A percentile compares a stretch with the other conserved stretches of the same genome.
Conservation (phyloP, 1,140 invertebrate genomes). For the Schmidtea mediterranea region DNA sequence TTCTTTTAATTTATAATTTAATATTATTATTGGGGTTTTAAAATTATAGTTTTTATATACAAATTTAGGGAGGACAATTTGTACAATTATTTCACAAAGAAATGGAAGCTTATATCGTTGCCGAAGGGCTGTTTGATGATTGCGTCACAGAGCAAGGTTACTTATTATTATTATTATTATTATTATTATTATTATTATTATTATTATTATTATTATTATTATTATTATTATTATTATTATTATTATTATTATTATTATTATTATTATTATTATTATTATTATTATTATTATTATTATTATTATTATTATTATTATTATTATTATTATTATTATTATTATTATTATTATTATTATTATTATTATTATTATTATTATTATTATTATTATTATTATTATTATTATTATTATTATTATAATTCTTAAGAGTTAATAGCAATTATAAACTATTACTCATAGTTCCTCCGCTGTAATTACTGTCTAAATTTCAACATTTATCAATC, state of each 20-base stretch:
- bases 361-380: too few species aligned
- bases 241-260: neutral
- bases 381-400: neutral
- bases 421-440: too few species aligned
- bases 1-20: too few species aligned
- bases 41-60: neutral
- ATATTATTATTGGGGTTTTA: neutral
- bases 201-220: too few species aligned
- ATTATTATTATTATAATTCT: neutral
- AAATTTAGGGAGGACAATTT: slow-evolving; percentile 7
- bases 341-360: too few species aligned
- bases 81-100: slow-evolving; percentile 9
- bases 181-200: too few species aligned
- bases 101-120: slow-evolving; percentile 8
- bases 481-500: too few species aligned
- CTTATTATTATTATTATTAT: neutral
- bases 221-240: neutral
- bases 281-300: too few species aligned
- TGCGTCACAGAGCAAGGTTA: slow-evolving; percentile 8
- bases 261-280: too few species aligned
- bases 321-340: neutral
- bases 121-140: slow-evolving; percentile 10
- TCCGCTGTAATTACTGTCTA: too few species aligned
- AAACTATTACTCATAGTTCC: neutral
- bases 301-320: neutral